A percentile compares a stretch with the other conserved stretches of the same genome.
Conservation (phyloP, 2,797 vertebrate genomes). For the Trachops cirrhosus region DNA sequence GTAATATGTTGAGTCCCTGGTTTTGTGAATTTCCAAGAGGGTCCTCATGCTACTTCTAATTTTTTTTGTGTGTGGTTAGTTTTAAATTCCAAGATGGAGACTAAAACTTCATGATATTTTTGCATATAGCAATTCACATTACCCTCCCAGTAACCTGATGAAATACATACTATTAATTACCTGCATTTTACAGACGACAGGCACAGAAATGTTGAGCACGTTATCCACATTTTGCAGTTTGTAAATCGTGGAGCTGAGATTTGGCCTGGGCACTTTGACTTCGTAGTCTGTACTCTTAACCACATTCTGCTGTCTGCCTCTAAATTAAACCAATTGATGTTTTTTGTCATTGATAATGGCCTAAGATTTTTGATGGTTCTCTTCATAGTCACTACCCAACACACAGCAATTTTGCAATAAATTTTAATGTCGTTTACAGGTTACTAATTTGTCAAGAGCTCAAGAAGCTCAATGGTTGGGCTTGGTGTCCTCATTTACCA, state of each 20-base stretch:
- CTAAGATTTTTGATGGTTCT: background rate
- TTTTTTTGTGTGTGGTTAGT: background rate
- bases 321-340: background rate
- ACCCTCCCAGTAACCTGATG: background rate
- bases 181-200: background rate
- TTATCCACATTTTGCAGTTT: background rate
- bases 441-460: background rate
- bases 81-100: background rate
- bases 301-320: background rate
- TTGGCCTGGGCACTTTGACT: background rate
- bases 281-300: background rate
- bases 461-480: background rate
- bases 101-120: background rate
- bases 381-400: background rate
- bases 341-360: background rate
- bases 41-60: background rate
- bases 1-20: background rate
- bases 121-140: background rate
- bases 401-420: background rate
- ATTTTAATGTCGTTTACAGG: background rate
- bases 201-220: background rate
- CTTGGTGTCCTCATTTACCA: background rate
- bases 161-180: background rate
- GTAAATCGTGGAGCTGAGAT: background rate
- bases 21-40: background rate